Evolutionary conservation across 2,113 vertebrate genomes (phyloP).

Genomic region (Kryptolebias marmoratus): DNA sequence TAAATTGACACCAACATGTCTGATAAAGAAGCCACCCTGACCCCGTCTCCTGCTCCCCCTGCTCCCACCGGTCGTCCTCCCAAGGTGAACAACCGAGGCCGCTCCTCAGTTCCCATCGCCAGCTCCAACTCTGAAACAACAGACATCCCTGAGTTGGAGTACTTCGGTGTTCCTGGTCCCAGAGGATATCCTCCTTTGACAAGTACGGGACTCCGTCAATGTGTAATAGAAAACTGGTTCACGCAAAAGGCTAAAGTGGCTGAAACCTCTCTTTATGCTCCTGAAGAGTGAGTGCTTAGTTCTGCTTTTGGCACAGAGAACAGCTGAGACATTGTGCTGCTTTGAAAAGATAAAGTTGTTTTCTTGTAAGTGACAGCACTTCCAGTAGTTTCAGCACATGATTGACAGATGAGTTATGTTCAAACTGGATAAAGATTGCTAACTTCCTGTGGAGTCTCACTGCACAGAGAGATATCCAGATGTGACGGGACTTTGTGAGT

Average conservation of each 20-base stretch:
- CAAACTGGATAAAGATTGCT: conserved; percentile 11
- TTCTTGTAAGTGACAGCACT: conserved; percentile 10
- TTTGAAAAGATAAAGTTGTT: conserved; percentile 31
- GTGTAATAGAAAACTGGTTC: background rate
- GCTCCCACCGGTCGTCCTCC: conserved; percentile 52
- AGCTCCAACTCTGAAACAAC: conserved; percentile 83
- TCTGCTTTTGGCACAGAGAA: background rate
- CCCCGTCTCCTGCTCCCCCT: conserved; percentile 29
- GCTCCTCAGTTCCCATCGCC: conserved; percentile 77
- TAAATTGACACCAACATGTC: conserved; percentile 24
- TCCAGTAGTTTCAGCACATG: conserved; percentile 7
- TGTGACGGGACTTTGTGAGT: conserved; percentile 19
- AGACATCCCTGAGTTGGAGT: conserved; percentile 84
- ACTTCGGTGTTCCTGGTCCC: conserved; percentile 77
- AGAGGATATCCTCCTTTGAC: conserved; percentile 78
- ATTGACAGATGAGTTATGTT: conserved; percentile 39
- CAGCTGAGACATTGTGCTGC: background rate
- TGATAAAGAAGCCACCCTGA: conserved; percentile 27
- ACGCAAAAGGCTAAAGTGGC: background rate
- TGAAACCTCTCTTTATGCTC: background rate
- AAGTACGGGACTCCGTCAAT: conserved; percentile 76
- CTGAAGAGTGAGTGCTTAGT: background rate
- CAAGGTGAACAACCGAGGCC: conserved; percentile 78
- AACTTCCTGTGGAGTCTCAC: conserved; percentile 33
- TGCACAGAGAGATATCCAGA: conserved; percentile 17